Evolutionary conservation across 1,140 invertebrate genomes (phyloP).

Genomic region (Samia ricini): DNA sequence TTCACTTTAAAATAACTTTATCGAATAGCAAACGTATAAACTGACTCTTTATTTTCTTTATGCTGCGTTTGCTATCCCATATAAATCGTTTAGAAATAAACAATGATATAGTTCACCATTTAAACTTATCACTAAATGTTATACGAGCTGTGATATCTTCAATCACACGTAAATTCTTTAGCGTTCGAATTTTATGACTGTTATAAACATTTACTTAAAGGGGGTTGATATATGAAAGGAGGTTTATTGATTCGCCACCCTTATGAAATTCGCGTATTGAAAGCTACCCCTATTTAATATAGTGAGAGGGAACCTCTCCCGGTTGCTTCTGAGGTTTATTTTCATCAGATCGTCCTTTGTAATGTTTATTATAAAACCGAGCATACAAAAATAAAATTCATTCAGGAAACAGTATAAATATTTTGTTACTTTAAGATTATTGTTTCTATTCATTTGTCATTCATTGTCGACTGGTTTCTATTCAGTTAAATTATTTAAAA

Average conservation of each 20-base stretch:
- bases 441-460: too few relatives aligned
- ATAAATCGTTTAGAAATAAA: not conserved
- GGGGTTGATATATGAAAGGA: conserved; percentile 33
- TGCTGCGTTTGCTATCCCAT: not conserved
- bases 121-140: too few relatives aligned
- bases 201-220: conserved; percentile 35
- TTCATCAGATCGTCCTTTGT: conserved; percentile 15
- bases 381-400: not conserved
- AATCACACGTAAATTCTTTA: conserved; percentile 24
- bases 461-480: too few relatives aligned
- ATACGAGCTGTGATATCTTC: conserved; percentile 2
- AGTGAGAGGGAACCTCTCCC: conserved; percentile 46
- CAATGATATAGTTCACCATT: too few relatives aligned
- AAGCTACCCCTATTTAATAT: conserved; percentile 53
- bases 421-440: too few relatives aligned
- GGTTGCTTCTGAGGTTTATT: conserved; percentile 43
- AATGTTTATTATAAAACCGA: not conserved
- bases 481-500: too few relatives aligned
- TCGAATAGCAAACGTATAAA: not conserved
- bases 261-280: conserved; percentile 64
- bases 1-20: not conserved
- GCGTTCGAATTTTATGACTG: conserved; percentile 25
- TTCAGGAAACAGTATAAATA: too few relatives aligned
- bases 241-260: conserved; percentile 63
- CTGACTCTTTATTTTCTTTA: not conserved